Evolutionary conservation across 2,113 vertebrate genomes (phyloP), one percentile per base, ranked within the genome.

Genomic region (Vicugna pacos): DNA sequence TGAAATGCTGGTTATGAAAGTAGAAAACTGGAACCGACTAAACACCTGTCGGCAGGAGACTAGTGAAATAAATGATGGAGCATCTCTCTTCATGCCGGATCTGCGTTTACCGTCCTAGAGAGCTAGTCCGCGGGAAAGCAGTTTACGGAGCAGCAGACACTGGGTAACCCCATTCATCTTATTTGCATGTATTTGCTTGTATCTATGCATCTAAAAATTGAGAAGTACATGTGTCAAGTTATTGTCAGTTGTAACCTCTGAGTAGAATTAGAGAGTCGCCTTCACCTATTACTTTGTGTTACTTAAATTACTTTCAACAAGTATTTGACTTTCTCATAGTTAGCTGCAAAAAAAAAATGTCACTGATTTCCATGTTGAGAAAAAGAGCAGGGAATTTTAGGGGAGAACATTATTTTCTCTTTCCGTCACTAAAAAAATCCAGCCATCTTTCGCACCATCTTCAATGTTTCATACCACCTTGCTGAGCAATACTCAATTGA

Each of bases 401-500:
- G 0, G 13, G 19, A n/a, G 11, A 6, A 56, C 48, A 17, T 60
- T 64, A 50, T 79, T 70, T 95, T 95, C 54, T 87, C 62, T 75
- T 88, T 95, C 26, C 0, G 10, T 94, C 65, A 69, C 38, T 92
- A 95, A 86, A 85, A 85, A 85, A 84, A n/a, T 6, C 22, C 62
- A 93, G 67, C 24, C 52, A 65, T 92, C 90, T 69, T 64, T 77
- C 52, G 91, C 73, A 77, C 22, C 30, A 19, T n/a, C 70, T 90
- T 94, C 64, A 89, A 90, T 46, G 91, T 92, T 82, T 88, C 42
- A 52, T 58, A 62, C 52, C 32, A 82, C n/a, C 56, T 94, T 79
- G 30, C 73, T 89, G 88, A 95, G 48, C 67, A 96, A 62, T 50
- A 75, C 46, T 93, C 93, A 95, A 95, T 92, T 89, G 79, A 93